phyloP scores from a whole-genome alignment of 2,888 invertebrate genomes.

The Amaurobius ferox region DNA sequence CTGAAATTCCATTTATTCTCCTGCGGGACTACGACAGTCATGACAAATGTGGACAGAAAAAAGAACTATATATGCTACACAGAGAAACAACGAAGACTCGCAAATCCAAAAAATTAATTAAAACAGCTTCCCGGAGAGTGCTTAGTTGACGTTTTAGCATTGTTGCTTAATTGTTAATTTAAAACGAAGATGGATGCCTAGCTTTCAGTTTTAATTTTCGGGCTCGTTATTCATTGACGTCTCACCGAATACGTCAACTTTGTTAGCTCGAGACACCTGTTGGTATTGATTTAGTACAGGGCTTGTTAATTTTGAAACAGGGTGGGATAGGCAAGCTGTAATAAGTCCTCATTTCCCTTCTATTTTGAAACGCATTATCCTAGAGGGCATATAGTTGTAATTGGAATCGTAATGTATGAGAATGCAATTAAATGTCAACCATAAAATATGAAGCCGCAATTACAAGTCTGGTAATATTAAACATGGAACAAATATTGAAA shows the following conservation, averaged over 20 bases:
- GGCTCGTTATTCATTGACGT: background rate
- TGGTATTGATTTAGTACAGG: background rate
- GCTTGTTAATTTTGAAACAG: background rate
- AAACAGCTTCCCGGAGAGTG: background rate
- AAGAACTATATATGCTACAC: background rate
- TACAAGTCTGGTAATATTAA: no score
- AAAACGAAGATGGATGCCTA: background rate
- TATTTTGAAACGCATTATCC: no score
- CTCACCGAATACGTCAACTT: background rate
- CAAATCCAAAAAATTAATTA: slow-evolving; percentile 3
- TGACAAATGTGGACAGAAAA: background rate
- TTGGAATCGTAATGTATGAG: no score
- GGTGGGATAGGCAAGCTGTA: background rate
- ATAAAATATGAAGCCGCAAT: no score
- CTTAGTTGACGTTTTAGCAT: background rate
- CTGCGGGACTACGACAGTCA: background rate
- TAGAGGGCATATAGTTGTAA: no score
- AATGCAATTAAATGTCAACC: no score
- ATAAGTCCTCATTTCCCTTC: no score
- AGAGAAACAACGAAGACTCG: background rate
- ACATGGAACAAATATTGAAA: no score
- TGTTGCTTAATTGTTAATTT: slow-evolving; percentile 16
- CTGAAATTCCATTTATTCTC: background rate
- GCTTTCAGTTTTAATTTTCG: slow-evolving; percentile 10
- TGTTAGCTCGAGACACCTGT: slow-evolving; percentile 6